Evolutionary conservation across 2,888 invertebrate genomes (phyloP), one percentile per base, ranked within the genome.

Genomic region (Harpagoxenus sublaevis): DNA sequence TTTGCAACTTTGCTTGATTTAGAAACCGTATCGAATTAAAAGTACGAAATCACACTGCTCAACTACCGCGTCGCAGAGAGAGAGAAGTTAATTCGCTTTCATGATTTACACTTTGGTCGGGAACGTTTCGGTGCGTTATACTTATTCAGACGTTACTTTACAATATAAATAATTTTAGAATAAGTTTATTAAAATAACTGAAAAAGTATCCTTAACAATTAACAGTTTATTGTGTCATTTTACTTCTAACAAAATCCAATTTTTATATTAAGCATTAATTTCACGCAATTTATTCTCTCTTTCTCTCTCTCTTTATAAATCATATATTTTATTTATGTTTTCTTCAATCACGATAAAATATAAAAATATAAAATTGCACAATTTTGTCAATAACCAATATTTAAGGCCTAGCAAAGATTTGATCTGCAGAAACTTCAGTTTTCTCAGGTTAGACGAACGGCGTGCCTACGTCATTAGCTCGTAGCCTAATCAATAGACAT

Each of bases 401-500:
- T n/a, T n/a, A n/a, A n/a, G n/a, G n/a, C n/a, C n/a, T n/a, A n/a
- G n/a, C n/a, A n/a, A n/a, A n/a, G n/a, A n/a, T n/a, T n/a, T n/a
- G n/a, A n/a, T n/a, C n/a, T n/a, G n/a, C n/a, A n/a, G n/a, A n/a
- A n/a, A n/a, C n/a, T n/a, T n/a, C n/a, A n/a, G n/a, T n/a, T n/a
- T n/a, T n/a, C n/a, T n/a, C n/a, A n/a, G n/a, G n/a, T n/a, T n/a
- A n/a, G n/a, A n/a, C n/a, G n/a, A n/a, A n/a, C n/a, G 63, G 55
- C 85, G 85, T 90, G 84, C 83, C 84, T 84, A 82, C 85, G 88
- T 90, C 90, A 87, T 90, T 90, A 90, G 86, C 89, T 85, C 85
- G 51, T 85, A 85, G 84, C 78, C 87, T 89, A 90, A 90, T 89
- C 91, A 89, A 90, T 91, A 88, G 84, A 86, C 87, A 89, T 87